Conservation (phyloP, 1,140 invertebrate genomes). For the Callitettix versicolor region DNA sequence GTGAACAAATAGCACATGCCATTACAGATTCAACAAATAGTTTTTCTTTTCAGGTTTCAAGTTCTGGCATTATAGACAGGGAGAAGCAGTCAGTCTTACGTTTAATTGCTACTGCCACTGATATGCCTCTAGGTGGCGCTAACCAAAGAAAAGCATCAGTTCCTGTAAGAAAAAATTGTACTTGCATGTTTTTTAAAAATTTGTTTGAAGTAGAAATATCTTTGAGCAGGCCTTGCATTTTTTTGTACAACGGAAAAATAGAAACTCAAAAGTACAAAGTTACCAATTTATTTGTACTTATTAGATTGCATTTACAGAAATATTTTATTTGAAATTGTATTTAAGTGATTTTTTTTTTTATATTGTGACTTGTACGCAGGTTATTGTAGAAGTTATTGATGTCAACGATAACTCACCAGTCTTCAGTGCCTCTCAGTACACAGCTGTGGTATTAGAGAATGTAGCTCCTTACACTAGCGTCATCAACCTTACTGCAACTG, state of each 20-base stretch:
- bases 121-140: conserved; percentile 52
- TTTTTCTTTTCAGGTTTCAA: conserved; percentile 41
- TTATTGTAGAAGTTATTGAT: conserved; percentile 63
- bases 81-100: conserved; percentile 57
- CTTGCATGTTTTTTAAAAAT: background rate
- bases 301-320: too few species aligned
- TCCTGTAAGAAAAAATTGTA: conserved; percentile 27
- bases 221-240: too few species aligned
- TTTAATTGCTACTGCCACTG: conserved; percentile 58
- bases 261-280: too few species aligned
- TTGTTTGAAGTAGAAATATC: background rate
- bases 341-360: too few species aligned
- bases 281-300: too few species aligned
- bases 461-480: conserved; percentile 50
- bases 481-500: conserved; percentile 64
- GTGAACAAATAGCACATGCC: too few species aligned
- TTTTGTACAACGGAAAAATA: too few species aligned
- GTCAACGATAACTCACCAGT: conserved; percentile 71
- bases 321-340: too few species aligned
- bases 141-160: conserved; percentile 49
- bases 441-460: conserved; percentile 62
- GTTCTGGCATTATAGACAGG: conserved; percentile 57
- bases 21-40: too few species aligned
- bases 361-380: too few species aligned
- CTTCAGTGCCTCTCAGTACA: conserved; percentile 30